These are phyloP conservation scores for Samia ricini DNA, from an alignment of 1,140 invertebrate genomes.

Conservation along the genomic window DNA sequence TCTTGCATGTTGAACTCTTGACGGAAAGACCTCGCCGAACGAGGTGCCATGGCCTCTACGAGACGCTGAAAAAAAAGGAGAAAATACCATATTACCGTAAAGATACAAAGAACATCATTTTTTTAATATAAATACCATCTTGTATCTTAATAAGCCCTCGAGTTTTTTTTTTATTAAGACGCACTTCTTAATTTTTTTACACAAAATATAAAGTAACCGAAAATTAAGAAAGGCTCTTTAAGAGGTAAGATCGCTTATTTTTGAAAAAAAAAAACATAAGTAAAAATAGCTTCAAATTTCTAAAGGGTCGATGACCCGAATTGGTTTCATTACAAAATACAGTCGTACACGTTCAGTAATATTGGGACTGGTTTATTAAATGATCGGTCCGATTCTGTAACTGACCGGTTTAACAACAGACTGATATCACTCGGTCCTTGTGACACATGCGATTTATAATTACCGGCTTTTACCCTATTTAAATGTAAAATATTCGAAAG, in stretches of 20 bases:
- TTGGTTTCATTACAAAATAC: too few relatives aligned
- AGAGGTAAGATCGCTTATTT: too few relatives aligned
- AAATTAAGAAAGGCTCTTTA: too few relatives aligned
- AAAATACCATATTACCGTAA: neutral
- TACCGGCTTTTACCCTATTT: neutral
- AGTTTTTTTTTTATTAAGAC: too few relatives aligned
- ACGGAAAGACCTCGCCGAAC: slow-evolving; percentile 85
- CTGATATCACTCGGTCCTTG: neutral
- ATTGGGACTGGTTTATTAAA: too few relatives aligned
- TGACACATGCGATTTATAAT: neutral
- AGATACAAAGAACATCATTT: slow-evolving; percentile 16
- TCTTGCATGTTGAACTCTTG: slow-evolving; percentile 88
- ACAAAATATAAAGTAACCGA: too few relatives aligned
- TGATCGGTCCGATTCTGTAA: neutral
- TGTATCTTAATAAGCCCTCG: too few relatives aligned
- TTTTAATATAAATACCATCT: slow-evolving; percentile 8
- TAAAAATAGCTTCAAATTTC: too few relatives aligned
- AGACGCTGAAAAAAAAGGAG: slow-evolving; percentile 76
- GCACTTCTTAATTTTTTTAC: too few relatives aligned
- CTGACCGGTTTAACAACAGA: neutral
- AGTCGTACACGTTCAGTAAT: too few relatives aligned
- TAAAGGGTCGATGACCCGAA: too few relatives aligned
- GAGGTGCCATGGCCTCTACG: slow-evolving; percentile 84
- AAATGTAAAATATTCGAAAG: neutral
- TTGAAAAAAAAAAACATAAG: too few relatives aligned